A percentile compares a stretch with the other conserved stretches of the same genome.
Conservation (phyloP, 2,888 invertebrate genomes). For the Eugnorisma glareosa region DNA sequence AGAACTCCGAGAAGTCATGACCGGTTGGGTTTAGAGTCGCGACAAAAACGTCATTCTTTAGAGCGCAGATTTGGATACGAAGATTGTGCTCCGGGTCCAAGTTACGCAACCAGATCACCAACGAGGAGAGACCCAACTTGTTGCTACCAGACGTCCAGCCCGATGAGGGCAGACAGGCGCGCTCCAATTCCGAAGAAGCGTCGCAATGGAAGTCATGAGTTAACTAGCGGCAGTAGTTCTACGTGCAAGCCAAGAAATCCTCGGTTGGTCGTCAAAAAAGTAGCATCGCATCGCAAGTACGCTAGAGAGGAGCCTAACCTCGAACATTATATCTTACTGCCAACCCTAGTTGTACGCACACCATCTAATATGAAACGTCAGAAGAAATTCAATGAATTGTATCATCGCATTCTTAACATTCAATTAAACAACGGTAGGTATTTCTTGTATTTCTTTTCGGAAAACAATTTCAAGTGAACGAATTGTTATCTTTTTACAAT, state of each 20-base stretch:
- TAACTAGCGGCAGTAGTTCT: constrained; percentile 78
- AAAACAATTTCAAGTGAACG: neutral
- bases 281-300: constrained; percentile 76
- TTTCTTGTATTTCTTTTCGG: constrained; percentile 1
- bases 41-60: constrained; percentile 66
- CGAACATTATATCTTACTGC: constrained; percentile 85
- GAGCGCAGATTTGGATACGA: constrained; percentile 69
- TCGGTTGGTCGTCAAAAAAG: constrained; percentile 82
- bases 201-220: constrained; percentile 59
- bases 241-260: constrained; percentile 76
- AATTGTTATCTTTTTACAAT: neutral
- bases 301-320: constrained; percentile 81
- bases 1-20: constrained; percentile 79
- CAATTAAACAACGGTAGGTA: constrained; percentile 79
- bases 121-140: constrained; percentile 78
- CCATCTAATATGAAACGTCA: constrained; percentile 86
- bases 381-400: constrained; percentile 86
- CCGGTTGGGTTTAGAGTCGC: constrained; percentile 71
- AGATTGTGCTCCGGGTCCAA: constrained; percentile 82
- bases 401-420: constrained; percentile 84
- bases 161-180: constrained; percentile 68
- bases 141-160: constrained; percentile 80
- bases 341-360: constrained; percentile 85
- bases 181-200: constrained; percentile 48
- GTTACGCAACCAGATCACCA: constrained; percentile 74